Conservation (phyloP, 2,888 invertebrate species). For the Cosmopolites sordidus region DNA sequence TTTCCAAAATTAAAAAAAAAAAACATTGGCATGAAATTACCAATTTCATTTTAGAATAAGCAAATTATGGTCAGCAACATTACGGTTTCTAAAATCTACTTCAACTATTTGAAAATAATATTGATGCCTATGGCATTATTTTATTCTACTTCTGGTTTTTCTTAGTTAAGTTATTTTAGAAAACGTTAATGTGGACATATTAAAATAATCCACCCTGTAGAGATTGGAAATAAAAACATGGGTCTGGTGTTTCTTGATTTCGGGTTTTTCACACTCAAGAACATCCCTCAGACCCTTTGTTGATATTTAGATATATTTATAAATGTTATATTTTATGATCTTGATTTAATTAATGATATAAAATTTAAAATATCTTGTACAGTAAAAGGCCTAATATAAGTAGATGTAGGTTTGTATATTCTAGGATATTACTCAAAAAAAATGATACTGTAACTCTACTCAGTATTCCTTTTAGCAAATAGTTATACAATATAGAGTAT, state of each 20-base stretch:
- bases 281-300: slow-evolving; percentile 3
- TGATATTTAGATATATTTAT: slow-evolving; percentile 15
- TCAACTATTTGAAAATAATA: too few species aligned
- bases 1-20: too few species aligned
- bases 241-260: neutral
- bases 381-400: slow-evolving; percentile 17
- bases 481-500: slow-evolving; percentile 36
- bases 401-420: slow-evolving; percentile 21
- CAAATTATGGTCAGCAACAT: too few species aligned
- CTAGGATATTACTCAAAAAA: slow-evolving; percentile 21
- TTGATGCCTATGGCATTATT: too few species aligned
- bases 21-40: too few species aligned
- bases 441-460: slow-evolving; percentile 34
- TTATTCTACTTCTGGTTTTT: too few species aligned
- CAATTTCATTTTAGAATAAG: too few species aligned
- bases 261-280: neutral
- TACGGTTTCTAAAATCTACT: too few species aligned
- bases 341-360: slow-evolving; percentile 15
- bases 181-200: too few species aligned
- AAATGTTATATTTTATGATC: slow-evolving; percentile 20
- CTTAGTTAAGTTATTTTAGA: too few species aligned
- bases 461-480: slow-evolving; percentile 38
- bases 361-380: slow-evolving; percentile 14
- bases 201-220: neutral
- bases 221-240: neutral